Conservation (phyloP, 2,888 invertebrate genomes). For the Nezara viridula region DNA sequence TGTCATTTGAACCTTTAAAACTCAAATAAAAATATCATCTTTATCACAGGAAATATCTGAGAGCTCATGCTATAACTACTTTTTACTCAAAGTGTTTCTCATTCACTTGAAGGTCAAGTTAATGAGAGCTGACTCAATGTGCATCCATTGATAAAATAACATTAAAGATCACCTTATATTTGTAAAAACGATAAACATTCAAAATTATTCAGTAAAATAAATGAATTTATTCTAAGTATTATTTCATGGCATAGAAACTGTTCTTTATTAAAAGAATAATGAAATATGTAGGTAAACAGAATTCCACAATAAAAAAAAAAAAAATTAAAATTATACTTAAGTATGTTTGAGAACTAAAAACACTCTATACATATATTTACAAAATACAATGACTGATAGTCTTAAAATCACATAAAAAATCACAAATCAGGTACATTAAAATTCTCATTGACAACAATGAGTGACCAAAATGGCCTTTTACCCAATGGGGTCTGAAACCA, state of each 20-base stretch:
- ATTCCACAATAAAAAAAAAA: neutral
- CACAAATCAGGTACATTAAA: neutral
- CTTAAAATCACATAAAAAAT: neutral
- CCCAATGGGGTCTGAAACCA: neutral
- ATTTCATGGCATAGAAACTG: neutral
- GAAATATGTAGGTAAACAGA: neutral
- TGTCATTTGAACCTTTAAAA: too few species aligned
- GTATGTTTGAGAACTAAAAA: neutral
- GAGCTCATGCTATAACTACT: too few species aligned
- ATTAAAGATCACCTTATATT: too few species aligned
- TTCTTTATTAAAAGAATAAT: neutral
- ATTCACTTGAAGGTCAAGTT: too few species aligned
- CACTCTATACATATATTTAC: neutral
- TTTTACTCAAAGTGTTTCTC: too few species aligned
- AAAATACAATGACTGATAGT: neutral
- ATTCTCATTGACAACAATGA: neutral
- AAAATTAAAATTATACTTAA: neutral
- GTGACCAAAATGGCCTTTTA: neutral
- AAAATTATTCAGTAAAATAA: too few species aligned
- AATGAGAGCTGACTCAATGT: too few species aligned
- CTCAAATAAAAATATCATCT: too few species aligned
- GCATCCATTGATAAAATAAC: too few species aligned
- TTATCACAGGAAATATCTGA: too few species aligned
- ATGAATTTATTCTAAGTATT: neutral
- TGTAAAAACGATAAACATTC: too few species aligned